Conservation (phyloP, 2,888 invertebrate species). For the Epistrophella euchroma region DNA sequence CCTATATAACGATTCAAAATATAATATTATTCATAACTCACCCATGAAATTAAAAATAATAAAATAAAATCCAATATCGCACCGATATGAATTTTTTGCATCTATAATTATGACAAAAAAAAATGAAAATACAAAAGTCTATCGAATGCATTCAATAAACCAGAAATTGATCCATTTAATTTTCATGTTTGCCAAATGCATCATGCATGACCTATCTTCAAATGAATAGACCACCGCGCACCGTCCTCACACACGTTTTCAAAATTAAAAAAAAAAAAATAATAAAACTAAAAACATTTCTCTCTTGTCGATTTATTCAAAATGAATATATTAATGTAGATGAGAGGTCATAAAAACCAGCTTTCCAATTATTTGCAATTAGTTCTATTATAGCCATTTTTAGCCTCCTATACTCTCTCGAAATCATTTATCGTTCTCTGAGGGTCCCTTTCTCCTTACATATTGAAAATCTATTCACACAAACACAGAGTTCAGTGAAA, state of each 20-base stretch:
- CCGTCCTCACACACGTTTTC: neutral
- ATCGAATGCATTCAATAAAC: slow-evolving; percentile 58
- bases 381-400: slow-evolving; percentile 65
- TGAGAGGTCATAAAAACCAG: slow-evolving; percentile 65
- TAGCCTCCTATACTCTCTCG: neutral
- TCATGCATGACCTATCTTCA: slow-evolving; percentile 57
- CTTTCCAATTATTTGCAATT: slow-evolving; percentile 73
- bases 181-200: slow-evolving; percentile 58
- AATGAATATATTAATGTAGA: slow-evolving; percentile 41
- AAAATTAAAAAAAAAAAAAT: neutral
- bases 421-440: neutral
- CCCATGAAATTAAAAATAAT: slow-evolving; percentile 43
- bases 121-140: neutral
- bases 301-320: slow-evolving; percentile 43
- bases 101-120: neutral
- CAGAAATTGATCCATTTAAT: slow-evolving; percentile 70
- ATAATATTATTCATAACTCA: slow-evolving; percentile 39
- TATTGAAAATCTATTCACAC: slow-evolving; percentile 25
- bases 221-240: slow-evolving; percentile 26
- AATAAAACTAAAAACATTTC: neutral
- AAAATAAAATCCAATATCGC: slow-evolving; percentile 8
- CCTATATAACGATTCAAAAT: no score
- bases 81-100: neutral
- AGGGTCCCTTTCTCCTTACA: neutral
- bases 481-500: slow-evolving; percentile 4